Evolutionary conservation across 2,113 vertebrate species (phyloP), one percentile per base, ranked within the genome.

Genomic region (Haliaeetus leucogaster): DNA sequence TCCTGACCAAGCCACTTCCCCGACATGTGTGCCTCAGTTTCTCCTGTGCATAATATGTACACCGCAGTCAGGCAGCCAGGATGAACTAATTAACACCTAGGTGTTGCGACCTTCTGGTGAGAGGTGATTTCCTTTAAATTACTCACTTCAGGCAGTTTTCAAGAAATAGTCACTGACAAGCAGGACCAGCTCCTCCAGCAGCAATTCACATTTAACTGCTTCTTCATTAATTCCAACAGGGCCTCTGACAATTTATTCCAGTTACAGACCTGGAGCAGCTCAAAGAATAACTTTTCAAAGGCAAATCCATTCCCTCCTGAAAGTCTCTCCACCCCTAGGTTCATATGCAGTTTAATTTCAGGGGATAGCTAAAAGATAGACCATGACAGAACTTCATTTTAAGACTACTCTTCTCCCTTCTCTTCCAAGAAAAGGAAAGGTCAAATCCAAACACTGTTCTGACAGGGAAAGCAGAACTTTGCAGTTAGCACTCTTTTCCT

Each of bases 121-220:
- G 78, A 82, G 32, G 45, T 0, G 27, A 94, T 80, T 87, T 68
- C 73, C 90, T 95, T 87, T 50, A 73, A 87, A 36, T 91, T 87
- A 91, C 21, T 94, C 5, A 13, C 97, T 94, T 89, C 89, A 90
- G 84, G 91, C 81, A 94, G 48, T 89, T 87, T 91, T 71, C 83
- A 95, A 79, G 65, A 92, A 86, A 91, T 2, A 76, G 47, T 66
- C 0, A 0, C 36, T 90, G 70, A 90, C 62, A 82, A 93, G 85
- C 58, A 82, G 40, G 70, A 95, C 87, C 62, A 89, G 89, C 91
- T 92, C 43, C 86, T 92, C 94, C 72, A 90, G 20, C 78, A 85
- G 81, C 86, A 90, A 91, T 82, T 94, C 84, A 79, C 53, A 82
- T 91, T 71, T 58, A 92, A 93, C 84, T 85, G 66, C 70, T 82